phyloP scores from a whole-genome alignment of 2,113 vertebrate species.

The Gallinago jamesoni region DNA sequence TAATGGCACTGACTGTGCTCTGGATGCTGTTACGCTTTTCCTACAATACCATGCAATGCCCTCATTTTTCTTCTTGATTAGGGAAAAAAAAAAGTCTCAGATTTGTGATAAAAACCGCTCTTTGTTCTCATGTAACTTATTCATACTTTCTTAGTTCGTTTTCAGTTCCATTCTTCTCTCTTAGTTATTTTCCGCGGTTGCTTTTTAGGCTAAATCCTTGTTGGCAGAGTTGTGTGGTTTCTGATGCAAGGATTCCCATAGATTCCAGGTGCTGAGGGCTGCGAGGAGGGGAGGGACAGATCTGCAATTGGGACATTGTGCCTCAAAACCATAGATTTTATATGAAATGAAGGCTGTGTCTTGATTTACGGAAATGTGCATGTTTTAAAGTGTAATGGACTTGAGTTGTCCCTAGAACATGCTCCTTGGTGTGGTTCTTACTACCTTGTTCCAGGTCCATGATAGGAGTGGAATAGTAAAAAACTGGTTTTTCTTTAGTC shows the following conservation, averaged over 20 bases:
- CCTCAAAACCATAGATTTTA: not conserved
- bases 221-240: too few relatives aligned
- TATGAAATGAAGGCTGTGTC: not conserved
- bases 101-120: not conserved
- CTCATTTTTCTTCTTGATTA: not conserved
- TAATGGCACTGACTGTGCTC: accelerated
- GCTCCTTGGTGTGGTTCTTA: accelerated
- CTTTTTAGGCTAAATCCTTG: not conserved
- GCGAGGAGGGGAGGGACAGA: not conserved
- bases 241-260: too few relatives aligned
- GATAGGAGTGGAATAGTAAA: not conserved
- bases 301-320: not conserved
- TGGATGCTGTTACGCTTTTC: not conserved
- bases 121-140: not conserved
- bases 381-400: not conserved
- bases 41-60: not conserved
- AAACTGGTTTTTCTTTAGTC: not conserved
- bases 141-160: not conserved
- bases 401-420: not conserved
- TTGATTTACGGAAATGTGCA: accelerated
- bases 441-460: not conserved
- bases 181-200: not conserved
- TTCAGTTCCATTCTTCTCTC: not conserved
- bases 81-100: not conserved
- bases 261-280: accelerated